phyloP scores from a whole-genome alignment of 1,140 invertebrate genomes.

The Daktulosphaira vitifoliae region DNA sequence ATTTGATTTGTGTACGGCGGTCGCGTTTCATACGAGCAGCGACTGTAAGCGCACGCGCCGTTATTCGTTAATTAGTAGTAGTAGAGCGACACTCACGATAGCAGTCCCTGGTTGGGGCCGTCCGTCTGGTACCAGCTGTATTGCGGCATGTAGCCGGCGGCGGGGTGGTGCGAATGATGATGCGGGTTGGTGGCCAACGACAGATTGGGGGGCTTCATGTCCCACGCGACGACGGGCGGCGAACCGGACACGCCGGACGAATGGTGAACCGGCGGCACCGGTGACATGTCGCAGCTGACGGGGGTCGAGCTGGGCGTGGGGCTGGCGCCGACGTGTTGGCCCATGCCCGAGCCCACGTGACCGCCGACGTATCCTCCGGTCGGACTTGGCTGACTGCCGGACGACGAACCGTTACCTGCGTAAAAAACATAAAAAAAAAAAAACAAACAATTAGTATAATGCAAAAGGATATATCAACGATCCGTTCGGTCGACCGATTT shows the following conservation, averaged over 20 bases:
- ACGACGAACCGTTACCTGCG: constrained; percentile 39
- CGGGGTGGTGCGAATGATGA: constrained; percentile 49
- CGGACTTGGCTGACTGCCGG: constrained; percentile 41
- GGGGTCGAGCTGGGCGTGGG: constrained; percentile 48
- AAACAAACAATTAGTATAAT: not conserved
- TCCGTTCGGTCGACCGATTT: no score
- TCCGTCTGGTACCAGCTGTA: constrained; percentile 68
- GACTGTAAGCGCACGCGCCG: no score
- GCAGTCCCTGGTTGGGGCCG: constrained; percentile 55
- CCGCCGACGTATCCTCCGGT: constrained; percentile 32
- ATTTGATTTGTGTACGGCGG: no score
- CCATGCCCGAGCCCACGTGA: constrained; percentile 2
- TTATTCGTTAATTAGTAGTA: no score
- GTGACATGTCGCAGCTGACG: constrained; percentile 50
- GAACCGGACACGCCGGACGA: constrained; percentile 50
- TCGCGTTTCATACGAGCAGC: no score
- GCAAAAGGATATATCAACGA: no score
- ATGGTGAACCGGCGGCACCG: constrained; percentile 49
- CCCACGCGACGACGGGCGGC: constrained; percentile 54
- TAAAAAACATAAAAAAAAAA: constrained; percentile 11
- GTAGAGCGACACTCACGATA: constrained; percentile 54
- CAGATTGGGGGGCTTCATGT: constrained; percentile 53
- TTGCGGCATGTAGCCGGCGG: constrained; percentile 54
- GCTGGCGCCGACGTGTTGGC: constrained; percentile 25
- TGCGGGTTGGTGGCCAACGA: constrained; percentile 43